phyloP scores from a whole-genome alignment of 2,797 vertebrate species.

The Phataginus tetradactyla region DNA sequence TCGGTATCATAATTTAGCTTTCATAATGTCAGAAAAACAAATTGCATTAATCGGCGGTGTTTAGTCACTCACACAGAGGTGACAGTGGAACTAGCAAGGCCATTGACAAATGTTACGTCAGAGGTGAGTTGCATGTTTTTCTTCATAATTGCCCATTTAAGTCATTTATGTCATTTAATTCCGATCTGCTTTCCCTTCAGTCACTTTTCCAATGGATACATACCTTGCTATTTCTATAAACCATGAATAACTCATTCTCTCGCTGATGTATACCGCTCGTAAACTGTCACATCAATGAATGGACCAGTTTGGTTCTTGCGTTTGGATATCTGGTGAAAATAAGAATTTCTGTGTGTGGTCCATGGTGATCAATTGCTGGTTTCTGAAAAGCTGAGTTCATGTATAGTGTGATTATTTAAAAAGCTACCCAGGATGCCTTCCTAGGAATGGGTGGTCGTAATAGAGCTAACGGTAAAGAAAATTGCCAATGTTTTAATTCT shows the following conservation, averaged over 20 bases:
- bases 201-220: background rate
- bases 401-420: background rate
- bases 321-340: background rate
- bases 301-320: background rate
- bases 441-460: background rate
- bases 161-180: background rate
- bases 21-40: constrained; percentile 59
- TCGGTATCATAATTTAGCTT: constrained; percentile 41
- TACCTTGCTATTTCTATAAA: background rate
- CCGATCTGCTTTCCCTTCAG: background rate
- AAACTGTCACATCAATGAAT: background rate
- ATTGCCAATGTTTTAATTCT: background rate
- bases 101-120: background rate
- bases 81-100: background rate
- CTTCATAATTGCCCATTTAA: background rate
- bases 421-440: background rate
- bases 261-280: background rate
- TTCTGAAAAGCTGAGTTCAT: background rate
- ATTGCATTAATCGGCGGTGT: background rate
- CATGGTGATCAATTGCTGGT: background rate
- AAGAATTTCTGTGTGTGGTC: background rate
- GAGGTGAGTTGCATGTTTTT: background rate
- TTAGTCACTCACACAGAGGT: constrained; percentile 18
- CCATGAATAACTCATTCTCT: background rate
- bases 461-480: background rate